phyloP scores from a whole-genome alignment of 2,888 invertebrate species.

The Rosalia funebris region DNA sequence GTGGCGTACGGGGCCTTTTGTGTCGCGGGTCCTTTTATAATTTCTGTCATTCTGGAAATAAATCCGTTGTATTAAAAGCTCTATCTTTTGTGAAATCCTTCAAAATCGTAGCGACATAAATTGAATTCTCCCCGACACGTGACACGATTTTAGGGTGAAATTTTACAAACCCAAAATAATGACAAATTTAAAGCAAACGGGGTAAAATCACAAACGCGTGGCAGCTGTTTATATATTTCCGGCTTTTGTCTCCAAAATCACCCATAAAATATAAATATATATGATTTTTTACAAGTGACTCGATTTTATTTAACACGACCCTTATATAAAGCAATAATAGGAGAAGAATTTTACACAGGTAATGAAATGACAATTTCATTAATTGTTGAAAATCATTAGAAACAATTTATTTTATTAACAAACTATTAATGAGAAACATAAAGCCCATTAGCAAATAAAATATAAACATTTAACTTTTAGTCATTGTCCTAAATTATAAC shows the following conservation, averaged over 20 bases:
- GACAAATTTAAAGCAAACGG: slow-evolving; percentile 52
- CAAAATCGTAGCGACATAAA: slow-evolving; percentile 52
- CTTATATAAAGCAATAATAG: too few species aligned
- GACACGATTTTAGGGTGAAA: slow-evolving; percentile 47
- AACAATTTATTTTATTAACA: too few species aligned
- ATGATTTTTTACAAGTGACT: too few species aligned
- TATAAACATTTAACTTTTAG: too few species aligned
- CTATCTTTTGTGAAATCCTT: slow-evolving; percentile 52
- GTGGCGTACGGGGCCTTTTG: slow-evolving; percentile 45
- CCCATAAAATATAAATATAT: too few species aligned
- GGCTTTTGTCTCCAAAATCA: background rate
- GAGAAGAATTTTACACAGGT: too few species aligned
- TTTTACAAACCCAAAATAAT: slow-evolving; percentile 53
- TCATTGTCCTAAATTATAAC: too few species aligned
- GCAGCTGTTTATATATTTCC: slow-evolving; percentile 40
- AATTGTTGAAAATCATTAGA: too few species aligned
- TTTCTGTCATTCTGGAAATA: slow-evolving; percentile 40
- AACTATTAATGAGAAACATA: too few species aligned
- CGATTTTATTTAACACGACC: too few species aligned
- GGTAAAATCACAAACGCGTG: slow-evolving; percentile 51
- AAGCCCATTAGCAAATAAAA: too few species aligned
- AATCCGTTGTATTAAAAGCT: slow-evolving; percentile 46
- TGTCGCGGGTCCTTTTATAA: slow-evolving; percentile 48
- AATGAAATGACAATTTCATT: too few species aligned
- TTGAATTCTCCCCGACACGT: slow-evolving; percentile 44